Evolutionary conservation across 1,140 invertebrate genomes (phyloP), one percentile per base, ranked within the genome.

Genomic region (Zaprionus davidi): DNA sequence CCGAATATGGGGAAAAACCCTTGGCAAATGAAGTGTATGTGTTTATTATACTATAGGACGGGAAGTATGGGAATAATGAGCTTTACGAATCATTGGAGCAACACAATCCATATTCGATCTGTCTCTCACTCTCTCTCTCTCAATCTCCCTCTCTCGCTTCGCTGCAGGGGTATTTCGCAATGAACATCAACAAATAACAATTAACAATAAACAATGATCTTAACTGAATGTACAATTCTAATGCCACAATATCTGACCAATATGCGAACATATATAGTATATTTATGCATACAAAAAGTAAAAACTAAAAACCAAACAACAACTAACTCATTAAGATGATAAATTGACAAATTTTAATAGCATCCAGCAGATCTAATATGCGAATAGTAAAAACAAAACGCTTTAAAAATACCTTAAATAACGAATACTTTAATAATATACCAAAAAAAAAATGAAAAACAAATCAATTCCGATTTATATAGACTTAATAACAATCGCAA

Each of bases 291-390:
- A 44, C 28, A 58, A 51, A 62, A 34, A 44, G 7, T 28, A 28
- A 28, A 7, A 26, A 26, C 24, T 13, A n/a, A 49, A 46, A 49
- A 13, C 12, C 5, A 63, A 26, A 62, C 17, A 20, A 55, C 15
- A 65, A 60, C 20, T 44, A 67, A 72, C 64, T 71, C 58, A 59
- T 53, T 74, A 69, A 82, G 82, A 26, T 56, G 66, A 79, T 17
- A 79, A 70, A 78, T 63, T 20, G 60, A 82, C 79, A 82, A 82
- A 80, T 83, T 82, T 82, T 83, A 81, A 84, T 71, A 78, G 76
- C 79, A 81, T 56, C 58, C 64, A 53, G 22, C 46, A 51, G 46
- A 51, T 51, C 20, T 49, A 70, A 51, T 65, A 81, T 73, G 26
- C 69, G 66, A 81, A 66, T 78, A 49, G 62, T 63, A 64, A 71